Base-by-base conservation (phyloP, 2,113 vertebrate species). In the Oophaga pumilio region DNA sequence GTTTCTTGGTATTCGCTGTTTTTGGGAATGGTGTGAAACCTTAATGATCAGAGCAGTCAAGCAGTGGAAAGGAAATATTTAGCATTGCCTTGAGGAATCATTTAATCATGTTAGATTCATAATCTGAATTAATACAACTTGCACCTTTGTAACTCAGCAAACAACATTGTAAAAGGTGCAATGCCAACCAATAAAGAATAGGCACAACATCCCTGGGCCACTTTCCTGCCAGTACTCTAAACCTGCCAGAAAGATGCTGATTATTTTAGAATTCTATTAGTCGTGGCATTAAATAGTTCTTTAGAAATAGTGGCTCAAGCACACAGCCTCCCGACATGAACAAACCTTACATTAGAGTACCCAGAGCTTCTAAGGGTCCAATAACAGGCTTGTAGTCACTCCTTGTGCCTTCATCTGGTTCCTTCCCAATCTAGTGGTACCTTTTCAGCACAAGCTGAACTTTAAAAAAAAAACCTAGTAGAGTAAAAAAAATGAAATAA, bases 21-120 rank as follows among this genome's bases (percentile, higher is more conserved):
- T 11, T 26, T 24, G 22, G 50, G n/a, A 71, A 87, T 80, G 24
- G 85, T 87, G 85, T 80, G 53, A 81, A 87, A 28, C 26, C 71
- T 81, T 87, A 76, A 87, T 79, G 60, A 79, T 64, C 59, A 78
- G 76, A 64, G 85, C 76, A 69, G 59, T 64, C 76, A 56, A 79
- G 85, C 50, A 69, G 66, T 24, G 53, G 66, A 71, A 79, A 60
- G 64, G 50, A 87, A 87, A 87, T 69, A 81, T 73, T 81, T 73
- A 73, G 73, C 77, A 81, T 52, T 59, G 77, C 85, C 76, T 64
- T 68, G 17, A 87, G 85, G 77, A 87, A 81, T 60, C 64, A 81
- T 73, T 87, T 87, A 73, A 73, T 57, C 77, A 81, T 81, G 66
- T 80, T 87, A n/a, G 53, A 81, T 73, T 68, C 26, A 60, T 73